A percentile compares a stretch with the other conserved stretches of the same genome.
These are phyloP conservation scores for Zosterops borbonicus DNA, from an alignment of 2,113 vertebrate genomes.

Conservation along the genomic window DNA sequence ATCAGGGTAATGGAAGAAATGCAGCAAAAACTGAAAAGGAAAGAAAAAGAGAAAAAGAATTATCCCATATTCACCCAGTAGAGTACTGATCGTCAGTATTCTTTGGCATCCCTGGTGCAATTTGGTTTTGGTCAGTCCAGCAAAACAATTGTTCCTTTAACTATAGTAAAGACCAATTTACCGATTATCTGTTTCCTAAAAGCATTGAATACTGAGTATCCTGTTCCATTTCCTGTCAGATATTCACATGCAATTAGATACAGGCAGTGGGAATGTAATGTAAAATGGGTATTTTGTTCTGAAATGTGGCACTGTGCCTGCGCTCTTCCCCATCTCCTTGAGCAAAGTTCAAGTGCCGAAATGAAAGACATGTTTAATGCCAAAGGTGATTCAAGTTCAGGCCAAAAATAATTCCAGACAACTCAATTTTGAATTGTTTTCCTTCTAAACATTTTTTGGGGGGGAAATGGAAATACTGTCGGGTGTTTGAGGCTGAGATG, in stretches of 20 bases:
- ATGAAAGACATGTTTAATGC: conserved; percentile 53
- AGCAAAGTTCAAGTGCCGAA: conserved; percentile 53
- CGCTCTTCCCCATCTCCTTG: conserved; percentile 45
- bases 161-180: conserved; percentile 26
- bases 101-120: not conserved
- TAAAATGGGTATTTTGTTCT: conserved; percentile 64
- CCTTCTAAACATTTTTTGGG: not conserved
- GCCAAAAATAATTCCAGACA: conserved; percentile 67
- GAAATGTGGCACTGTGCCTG: conserved; percentile 39
- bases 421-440: conserved; percentile 45
- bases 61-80: not conserved
- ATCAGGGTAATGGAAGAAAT: not conserved
- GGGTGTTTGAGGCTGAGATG: conserved; percentile 20
- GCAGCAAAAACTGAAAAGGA: not conserved
- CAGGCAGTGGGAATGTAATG: conserved; percentile 35
- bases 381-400: conserved; percentile 62
- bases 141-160: conserved; percentile 50
- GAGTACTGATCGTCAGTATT: not conserved
- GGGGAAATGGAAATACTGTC: not conserved
- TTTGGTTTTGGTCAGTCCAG: not conserved
- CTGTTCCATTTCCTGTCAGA: conserved; percentile 64
- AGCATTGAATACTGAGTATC: conserved; percentile 42
- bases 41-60: not conserved
- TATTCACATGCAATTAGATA: conserved; percentile 55
- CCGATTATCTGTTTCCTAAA: conserved; percentile 43